Conservation (phyloP, 2,888 invertebrate genomes). For the Machimus atricapillus region DNA sequence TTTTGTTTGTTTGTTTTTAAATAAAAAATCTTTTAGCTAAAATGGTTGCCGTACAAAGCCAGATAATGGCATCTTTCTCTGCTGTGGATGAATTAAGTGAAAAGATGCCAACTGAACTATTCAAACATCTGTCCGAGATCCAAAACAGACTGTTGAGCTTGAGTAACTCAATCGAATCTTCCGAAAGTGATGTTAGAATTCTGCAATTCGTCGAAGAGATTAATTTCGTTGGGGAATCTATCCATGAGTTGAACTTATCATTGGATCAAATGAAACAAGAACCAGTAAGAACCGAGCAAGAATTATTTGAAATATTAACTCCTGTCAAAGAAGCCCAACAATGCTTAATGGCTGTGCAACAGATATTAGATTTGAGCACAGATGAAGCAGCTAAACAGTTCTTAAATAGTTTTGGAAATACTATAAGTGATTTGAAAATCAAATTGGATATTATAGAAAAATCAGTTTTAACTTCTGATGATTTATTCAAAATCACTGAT, state of each 20-base stretch:
- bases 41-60: conserved; percentile 38
- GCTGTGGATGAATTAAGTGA: conserved; percentile 40
- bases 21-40: conserved; percentile 4
- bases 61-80: conserved; percentile 37
- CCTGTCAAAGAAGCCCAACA: conserved; percentile 56
- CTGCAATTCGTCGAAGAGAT: conserved; percentile 46
- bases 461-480: background rate
- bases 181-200: conserved; percentile 26
- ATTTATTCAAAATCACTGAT: conserved; percentile 11
- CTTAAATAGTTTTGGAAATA: conserved; percentile 11
- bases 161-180: conserved; percentile 43
- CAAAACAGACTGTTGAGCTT: conserved; percentile 37
- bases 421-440: conserved; percentile 35
- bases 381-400: conserved; percentile 35
- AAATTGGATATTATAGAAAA: conserved; percentile 41
- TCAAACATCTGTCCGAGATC: conserved; percentile 20
- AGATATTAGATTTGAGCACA: conserved; percentile 53
- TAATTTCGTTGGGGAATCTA: conserved; percentile 48
- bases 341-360: conserved; percentile 50
- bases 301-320: conserved; percentile 50
- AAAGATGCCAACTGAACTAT: background rate
- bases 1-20: background rate
- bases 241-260: conserved; percentile 50
- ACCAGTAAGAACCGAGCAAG: background rate
- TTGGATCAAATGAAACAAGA: background rate